phyloP scores from a whole-genome alignment of 1,140 invertebrate species.

The Patella vulgata region DNA sequence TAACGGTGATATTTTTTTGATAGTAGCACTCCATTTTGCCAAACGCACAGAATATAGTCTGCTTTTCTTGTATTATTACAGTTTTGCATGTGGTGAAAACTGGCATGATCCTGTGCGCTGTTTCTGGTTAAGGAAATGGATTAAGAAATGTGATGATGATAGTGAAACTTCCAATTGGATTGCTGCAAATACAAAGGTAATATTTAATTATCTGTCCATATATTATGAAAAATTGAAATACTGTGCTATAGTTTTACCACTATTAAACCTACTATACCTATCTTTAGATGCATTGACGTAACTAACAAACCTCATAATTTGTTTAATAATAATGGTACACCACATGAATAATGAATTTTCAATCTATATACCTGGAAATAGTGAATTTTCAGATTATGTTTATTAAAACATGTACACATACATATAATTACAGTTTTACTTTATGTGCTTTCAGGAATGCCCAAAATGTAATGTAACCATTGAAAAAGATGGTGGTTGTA shows the following conservation, averaged over 20 bases:
- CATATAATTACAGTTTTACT: conserved; percentile 22
- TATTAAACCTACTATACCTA: no score
- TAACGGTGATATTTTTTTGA: no score
- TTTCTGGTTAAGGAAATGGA: conserved; percentile 92
- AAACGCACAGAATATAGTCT: not conserved
- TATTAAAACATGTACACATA: conserved; percentile 94
- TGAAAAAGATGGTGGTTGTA: conserved; percentile 92
- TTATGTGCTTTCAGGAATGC: conserved; percentile 77
- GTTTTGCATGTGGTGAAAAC: conserved; percentile 95
- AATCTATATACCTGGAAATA: no score
- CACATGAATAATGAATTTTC: no score
- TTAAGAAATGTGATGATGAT: conserved; percentile 99
- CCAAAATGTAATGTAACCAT: conserved; percentile 98
- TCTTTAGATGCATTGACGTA: no score
- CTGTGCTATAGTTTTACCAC: conserved; percentile 3
- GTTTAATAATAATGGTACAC: no score
- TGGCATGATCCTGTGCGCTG: conserved; percentile 99
- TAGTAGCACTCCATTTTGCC: no score
- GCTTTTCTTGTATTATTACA: conserved; percentile 28
- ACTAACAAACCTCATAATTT: no score
- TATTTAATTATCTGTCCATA: not conserved
- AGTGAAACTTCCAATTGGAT: conserved; percentile 99
- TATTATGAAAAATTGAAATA: not conserved
- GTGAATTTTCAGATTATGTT: conserved; percentile 99
- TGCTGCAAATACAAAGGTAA: conserved; percentile 94